Conservation (phyloP, 2,888 invertebrate species). For the Drosophila bunnanda region DNA sequence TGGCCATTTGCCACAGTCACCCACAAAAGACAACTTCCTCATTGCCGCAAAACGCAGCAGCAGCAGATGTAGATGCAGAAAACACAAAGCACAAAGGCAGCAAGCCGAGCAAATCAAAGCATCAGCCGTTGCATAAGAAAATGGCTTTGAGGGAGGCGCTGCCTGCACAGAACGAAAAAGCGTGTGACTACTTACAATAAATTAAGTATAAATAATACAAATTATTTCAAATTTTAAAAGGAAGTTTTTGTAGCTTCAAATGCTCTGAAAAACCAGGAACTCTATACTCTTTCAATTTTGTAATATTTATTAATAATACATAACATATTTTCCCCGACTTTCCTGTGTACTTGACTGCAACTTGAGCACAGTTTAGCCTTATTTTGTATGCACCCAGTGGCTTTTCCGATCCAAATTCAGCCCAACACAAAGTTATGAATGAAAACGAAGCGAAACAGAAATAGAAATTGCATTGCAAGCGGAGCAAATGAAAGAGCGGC, state of each 20-base stretch:
- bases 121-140: slow-evolving; percentile 60
- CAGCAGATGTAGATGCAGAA: slow-evolving; percentile 20
- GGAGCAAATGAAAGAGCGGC: slow-evolving; percentile 65
- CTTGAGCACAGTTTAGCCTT: slow-evolving; percentile 42
- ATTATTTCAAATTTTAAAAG: background rate
- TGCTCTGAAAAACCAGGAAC: background rate
- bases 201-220: background rate
- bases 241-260: background rate
- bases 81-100: slow-evolving; percentile 11
- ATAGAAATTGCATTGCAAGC: slow-evolving; percentile 53
- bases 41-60: slow-evolving; percentile 57
- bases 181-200: background rate
- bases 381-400: slow-evolving; percentile 34
- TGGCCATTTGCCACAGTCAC: slow-evolving; percentile 69
- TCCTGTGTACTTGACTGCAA: slow-evolving; percentile 1
- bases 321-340: too few relatives aligned
- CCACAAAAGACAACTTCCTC: slow-evolving; percentile 71
- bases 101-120: slow-evolving; percentile 45
- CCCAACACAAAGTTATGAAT: slow-evolving; percentile 69
- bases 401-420: slow-evolving; percentile 23
- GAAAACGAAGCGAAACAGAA: slow-evolving; percentile 50
- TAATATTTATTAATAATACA: too few relatives aligned
- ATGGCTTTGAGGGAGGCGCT: slow-evolving; percentile 32
- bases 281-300: background rate
- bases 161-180: slow-evolving; percentile 13